These are phyloP conservation scores for Actinernus sp. DNA, from an alignment of 92 coral and sea anemone species.

Conservation along the genomic window DNA sequence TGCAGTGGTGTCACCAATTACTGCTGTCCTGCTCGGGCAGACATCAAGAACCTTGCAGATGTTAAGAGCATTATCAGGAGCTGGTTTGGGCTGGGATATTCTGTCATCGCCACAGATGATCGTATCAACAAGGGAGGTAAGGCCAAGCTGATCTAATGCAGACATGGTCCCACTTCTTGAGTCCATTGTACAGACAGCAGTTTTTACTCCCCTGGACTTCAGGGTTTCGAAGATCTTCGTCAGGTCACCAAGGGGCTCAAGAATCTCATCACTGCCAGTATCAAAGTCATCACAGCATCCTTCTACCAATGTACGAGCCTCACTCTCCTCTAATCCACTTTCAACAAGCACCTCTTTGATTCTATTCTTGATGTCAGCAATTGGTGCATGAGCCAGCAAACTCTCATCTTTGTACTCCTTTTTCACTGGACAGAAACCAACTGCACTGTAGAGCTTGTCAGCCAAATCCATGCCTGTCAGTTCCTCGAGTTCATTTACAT, in stretches of 20 bases:
- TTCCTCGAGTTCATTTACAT: constrained; percentile 79
- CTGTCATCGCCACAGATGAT: constrained; percentile 91
- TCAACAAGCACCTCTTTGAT: constrained; percentile 79
- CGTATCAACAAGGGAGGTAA: constrained; percentile 72
- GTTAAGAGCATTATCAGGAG: constrained; percentile 90
- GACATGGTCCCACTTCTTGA: constrained; percentile 89
- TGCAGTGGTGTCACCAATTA: constrained; percentile 93
- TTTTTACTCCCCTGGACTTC: constrained; percentile 79
- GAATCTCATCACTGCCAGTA: constrained; percentile 71
- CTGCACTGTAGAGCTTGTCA: constrained; percentile 72
- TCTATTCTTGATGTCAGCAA: constrained; percentile 84
- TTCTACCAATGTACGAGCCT: constrained; percentile 68
- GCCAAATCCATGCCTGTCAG: constrained; percentile 75
- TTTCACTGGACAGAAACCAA: constrained; percentile 87
- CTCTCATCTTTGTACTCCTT: constrained; percentile 79
- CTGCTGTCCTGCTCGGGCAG: constrained; percentile 74
- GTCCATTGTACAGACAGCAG: constrained; percentile 94
- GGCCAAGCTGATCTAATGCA: constrained; percentile 81
- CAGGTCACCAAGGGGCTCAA: constrained; percentile 85
- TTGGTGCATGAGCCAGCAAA: constrained; percentile 91
- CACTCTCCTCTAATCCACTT: constrained; percentile 57
- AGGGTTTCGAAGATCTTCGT: constrained; percentile 74
- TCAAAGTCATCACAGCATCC: constrained; percentile 81
- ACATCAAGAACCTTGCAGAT: constrained; percentile 81
- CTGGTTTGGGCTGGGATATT: constrained; percentile 87